Percentiles rank a stretch among this genome's conserved stretches.
Evolutionary conservation across 2,888 invertebrate species (phyloP).

Genomic region (Tridacna gigas): DNA sequence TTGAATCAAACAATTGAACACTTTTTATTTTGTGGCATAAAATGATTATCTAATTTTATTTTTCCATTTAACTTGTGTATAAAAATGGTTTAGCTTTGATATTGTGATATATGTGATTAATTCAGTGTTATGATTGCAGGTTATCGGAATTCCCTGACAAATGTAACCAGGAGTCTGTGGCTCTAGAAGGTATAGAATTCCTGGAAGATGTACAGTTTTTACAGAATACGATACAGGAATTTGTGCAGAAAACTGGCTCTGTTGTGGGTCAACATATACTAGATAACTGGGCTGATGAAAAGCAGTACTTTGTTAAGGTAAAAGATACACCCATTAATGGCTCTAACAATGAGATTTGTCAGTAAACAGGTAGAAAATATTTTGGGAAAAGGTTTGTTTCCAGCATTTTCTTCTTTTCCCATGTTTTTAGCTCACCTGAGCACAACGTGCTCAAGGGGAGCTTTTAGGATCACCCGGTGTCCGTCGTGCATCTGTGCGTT

Average conservation of each 20-base stretch:
- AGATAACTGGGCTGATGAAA: conserved; percentile 91
- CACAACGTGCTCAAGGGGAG: no score
- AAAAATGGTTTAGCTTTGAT: no score
- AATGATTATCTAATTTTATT: no score
- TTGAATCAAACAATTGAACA: no score
- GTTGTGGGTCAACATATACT: conserved; percentile 92
- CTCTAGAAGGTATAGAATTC: conserved; percentile 92
- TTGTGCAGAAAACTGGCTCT: conserved; percentile 94
- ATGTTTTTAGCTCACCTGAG: background rate
- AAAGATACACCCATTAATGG: background rate
- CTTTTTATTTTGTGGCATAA: no score
- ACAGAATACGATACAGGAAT: conserved; percentile 92
- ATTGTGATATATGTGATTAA: no score
- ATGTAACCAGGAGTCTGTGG: conserved; percentile 98
- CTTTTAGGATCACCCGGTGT: no score
- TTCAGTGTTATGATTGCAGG: conserved; percentile 82
- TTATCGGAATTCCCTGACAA: conserved; percentile 86
- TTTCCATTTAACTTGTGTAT: no score
- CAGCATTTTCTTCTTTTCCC: conserved; percentile 2
- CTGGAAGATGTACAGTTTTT: conserved; percentile 92
- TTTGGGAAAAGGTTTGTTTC: background rate
- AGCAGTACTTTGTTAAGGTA: conserved; percentile 93
- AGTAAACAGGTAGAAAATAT: background rate
- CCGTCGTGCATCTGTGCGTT: no score
- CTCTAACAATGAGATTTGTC: no score